phyloP scores from a whole-genome alignment of 2,797 vertebrate genomes.

The Otus scops region DNA sequence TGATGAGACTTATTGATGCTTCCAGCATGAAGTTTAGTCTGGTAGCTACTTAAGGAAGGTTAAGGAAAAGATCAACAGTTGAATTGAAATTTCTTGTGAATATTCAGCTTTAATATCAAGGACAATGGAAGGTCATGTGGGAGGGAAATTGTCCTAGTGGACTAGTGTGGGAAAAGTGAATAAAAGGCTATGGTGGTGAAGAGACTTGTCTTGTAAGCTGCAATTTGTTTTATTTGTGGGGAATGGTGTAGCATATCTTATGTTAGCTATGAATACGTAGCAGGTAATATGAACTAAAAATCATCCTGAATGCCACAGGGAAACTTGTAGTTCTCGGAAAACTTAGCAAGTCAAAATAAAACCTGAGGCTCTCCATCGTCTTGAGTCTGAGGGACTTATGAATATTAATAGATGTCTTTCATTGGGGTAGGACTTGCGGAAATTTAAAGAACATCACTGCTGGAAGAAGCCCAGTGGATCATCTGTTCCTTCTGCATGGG shows the following conservation, averaged over 20 bases:
- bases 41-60: not conserved
- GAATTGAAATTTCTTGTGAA: not conserved
- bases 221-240: not conserved
- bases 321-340: not conserved
- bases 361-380: slow-evolving; percentile 14
- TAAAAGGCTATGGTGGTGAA: not conserved
- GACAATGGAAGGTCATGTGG: not conserved
- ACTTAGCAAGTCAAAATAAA: slow-evolving; percentile 8
- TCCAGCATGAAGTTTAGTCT: not conserved
- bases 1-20: not conserved
- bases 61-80: not conserved
- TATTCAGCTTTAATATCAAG: not conserved
- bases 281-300: not conserved
- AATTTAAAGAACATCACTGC: slow-evolving; percentile 64
- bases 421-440: slow-evolving; percentile 68
- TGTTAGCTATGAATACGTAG: not conserved
- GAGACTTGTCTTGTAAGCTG: not conserved
- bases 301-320: not conserved
- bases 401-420: slow-evolving; percentile 71
- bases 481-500: slow-evolving; percentile 64
- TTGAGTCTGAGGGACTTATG: slow-evolving; percentile 23
- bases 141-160: not conserved
- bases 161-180: not conserved
- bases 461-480: slow-evolving; percentile 65
- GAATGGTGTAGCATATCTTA: not conserved